Conservation (phyloP, 2,113 vertebrate species). For the Alouatta palliata region DNA sequence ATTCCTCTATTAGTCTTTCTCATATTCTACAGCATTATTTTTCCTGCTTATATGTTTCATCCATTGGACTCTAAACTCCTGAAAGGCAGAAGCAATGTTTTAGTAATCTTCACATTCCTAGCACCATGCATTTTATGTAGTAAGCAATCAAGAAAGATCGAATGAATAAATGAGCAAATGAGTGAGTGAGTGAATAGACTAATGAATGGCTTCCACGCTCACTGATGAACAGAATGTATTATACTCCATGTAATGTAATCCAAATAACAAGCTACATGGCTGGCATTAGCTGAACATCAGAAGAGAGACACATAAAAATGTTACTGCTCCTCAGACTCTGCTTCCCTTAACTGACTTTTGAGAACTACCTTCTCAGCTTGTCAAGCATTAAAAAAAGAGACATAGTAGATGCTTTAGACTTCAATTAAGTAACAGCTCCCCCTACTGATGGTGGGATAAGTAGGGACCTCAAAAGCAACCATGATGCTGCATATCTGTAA, state of each 20-base stretch:
- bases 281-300: not conserved
- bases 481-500: not conserved
- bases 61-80: not conserved
- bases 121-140: not conserved
- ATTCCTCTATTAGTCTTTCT: not conserved
- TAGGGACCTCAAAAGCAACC: not conserved
- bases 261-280: not conserved
- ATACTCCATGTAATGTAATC: not conserved
- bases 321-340: not conserved
- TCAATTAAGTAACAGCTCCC: constrained; percentile 43
- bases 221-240: not conserved
- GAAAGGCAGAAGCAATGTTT: not conserved
- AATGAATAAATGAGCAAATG: not conserved
- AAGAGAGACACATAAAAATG: not conserved
- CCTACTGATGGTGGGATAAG: not conserved
- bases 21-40: not conserved
- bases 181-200: not conserved
- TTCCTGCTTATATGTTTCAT: not conserved
- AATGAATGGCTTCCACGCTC: not conserved
- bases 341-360: not conserved
- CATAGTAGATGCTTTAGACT: not conserved
- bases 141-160: not conserved
- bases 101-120: not conserved
- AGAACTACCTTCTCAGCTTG: not conserved
- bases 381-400: not conserved